Evolutionary conservation across 2,797 vertebrate genomes (phyloP).

Genomic region (Buphagus erythrorhynchus): DNA sequence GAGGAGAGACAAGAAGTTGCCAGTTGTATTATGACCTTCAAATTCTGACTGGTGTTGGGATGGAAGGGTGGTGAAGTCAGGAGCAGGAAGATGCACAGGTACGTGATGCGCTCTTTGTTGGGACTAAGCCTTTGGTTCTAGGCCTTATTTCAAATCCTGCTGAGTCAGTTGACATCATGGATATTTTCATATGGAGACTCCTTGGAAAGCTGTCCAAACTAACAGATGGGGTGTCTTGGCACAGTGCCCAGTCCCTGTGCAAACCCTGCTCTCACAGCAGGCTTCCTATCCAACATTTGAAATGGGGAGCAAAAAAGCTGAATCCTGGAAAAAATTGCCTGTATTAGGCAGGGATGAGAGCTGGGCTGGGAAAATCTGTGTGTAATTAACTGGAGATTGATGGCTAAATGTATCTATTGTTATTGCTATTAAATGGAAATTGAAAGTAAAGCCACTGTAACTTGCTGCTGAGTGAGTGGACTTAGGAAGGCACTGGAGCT

Average conservation of each 20-base stretch:
- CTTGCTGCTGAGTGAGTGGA: neutral
- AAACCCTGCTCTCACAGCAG: neutral
- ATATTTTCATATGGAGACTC: neutral
- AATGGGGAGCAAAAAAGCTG: neutral
- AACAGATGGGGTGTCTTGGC: neutral
- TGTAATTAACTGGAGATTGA: neutral
- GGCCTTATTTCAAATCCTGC: neutral
- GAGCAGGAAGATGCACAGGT: neutral
- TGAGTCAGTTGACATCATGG: neutral
- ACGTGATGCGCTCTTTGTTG: fast-evolving
- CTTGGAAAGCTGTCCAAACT: neutral
- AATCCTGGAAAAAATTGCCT: neutral
- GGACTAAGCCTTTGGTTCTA: neutral
- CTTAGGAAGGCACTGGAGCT: fast-evolving
- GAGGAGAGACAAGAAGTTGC: neutral
- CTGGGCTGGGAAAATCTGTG: neutral
- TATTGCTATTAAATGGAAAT: neutral
- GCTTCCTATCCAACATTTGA: neutral
- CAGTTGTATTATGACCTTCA: neutral
- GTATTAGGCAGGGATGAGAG: neutral
- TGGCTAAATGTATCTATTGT: neutral
- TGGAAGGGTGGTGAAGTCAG: neutral
- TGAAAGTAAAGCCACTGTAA: neutral
- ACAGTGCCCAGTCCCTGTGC: neutral
- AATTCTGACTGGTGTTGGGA: neutral